Base-by-base conservation (phyloP, 2,888 invertebrate genomes). In the Mythimna pallens region DNA sequence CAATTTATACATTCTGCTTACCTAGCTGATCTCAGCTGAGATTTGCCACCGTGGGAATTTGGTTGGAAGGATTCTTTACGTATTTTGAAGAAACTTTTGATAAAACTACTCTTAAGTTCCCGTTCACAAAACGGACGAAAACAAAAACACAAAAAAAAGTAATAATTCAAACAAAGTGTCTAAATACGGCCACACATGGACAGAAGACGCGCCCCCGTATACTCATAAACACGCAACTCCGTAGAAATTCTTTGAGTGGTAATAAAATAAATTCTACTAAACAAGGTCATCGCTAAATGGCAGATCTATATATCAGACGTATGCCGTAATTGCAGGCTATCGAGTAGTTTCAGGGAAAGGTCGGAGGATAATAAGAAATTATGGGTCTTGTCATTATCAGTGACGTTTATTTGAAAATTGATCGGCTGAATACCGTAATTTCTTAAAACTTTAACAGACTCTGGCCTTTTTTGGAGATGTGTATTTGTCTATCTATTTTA, bases 201-300 rank as follows among this genome's bases (percentile, higher is more conserved):
- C 50, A 66, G 58, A 30, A 69, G 68, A 61, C 80, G 71, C 80
- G 71, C 71, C 78, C 77, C 68, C 25, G 47, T 47, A 22, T 57
- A 70, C 64, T 72, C 76, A 61, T 76, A 81, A 70, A 82, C 84
- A 82, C 84, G 84, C 80, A 80, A 81, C 76, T 57, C 64, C 2
- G 14, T 58, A 64, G 40, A 83, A 76, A 47, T 83, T 80, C 64
- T 71, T 70, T 68, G 73, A 80, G 83, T 73, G 81, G 72, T 62
- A 52, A 68, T 83, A 83, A 83, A 82, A 82, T 70, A 65, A 80
- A 76, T 70, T 73, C 50, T 10, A n/a, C 55, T 62, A 25, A 67
- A 70, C 71, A 73, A 81, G 79, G 81, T 70, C 82, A 62, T 65
- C 34, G 59, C 36, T 81, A 70, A 81, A 70, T 65, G 52, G 63